These are phyloP conservation scores for Cephus pygmeus DNA, from an alignment of 2,888 invertebrate genomes.

Conservation along the genomic window DNA sequence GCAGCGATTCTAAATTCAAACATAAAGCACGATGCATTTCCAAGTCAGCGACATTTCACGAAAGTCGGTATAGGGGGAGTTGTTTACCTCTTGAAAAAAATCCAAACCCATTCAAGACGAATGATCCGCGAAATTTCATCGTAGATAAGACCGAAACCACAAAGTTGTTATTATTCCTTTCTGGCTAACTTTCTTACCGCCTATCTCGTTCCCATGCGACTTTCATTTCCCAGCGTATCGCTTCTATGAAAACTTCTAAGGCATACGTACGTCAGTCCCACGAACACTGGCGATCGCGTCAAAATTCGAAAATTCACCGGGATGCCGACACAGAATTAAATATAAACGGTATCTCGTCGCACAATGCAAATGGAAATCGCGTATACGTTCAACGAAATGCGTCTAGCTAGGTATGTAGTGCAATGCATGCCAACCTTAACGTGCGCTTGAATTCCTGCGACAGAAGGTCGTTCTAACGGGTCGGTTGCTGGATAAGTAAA, in stretches of 20 bases:
- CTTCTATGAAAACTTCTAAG: background rate
- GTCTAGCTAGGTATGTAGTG: background rate
- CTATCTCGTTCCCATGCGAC: too few relatives aligned
- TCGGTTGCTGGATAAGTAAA: background rate
- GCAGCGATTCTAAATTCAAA: constrained; percentile 27
- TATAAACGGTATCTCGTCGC: background rate
- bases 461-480: background rate
- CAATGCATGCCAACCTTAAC: background rate
- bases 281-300: background rate
- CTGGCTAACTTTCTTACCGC: too few relatives aligned
- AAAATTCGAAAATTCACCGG: background rate
- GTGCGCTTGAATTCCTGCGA: background rate
- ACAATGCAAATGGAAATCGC: background rate
- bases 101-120: constrained; percentile 27
- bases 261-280: background rate
- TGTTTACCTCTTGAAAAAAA: constrained; percentile 27
- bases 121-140: constrained; percentile 21
- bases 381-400: background rate
- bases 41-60: too few relatives aligned
- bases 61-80: too few relatives aligned
- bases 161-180: too few relatives aligned
- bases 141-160: constrained; percentile 14
- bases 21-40: constrained; percentile 31
- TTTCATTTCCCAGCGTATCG: too few relatives aligned
- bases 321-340: background rate